A percentile compares a stretch with the other conserved stretches of the same genome.
Evolutionary conservation across 2,797 vertebrate species (phyloP).

Genomic region (Graptemys geographica): DNA sequence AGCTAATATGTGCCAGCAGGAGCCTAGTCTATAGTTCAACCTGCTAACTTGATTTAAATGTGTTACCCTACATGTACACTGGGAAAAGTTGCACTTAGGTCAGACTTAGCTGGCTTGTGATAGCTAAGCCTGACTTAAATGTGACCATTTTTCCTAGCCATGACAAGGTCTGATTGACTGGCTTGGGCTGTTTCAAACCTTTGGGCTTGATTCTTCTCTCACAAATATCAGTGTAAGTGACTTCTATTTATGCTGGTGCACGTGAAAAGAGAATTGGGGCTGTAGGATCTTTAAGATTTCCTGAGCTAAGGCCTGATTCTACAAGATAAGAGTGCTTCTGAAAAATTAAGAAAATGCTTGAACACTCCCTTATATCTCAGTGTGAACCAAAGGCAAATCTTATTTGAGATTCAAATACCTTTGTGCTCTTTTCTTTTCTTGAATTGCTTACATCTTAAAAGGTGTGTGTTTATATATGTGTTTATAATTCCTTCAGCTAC

Average conservation of each 20-base stretch:
- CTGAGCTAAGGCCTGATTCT: not conserved
- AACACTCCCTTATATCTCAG: not conserved
- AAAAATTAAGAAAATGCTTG: not conserved
- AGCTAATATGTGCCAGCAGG: accelerated
- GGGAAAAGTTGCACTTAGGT: not conserved
- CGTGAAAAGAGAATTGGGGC: not conserved
- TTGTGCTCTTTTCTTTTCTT: not conserved
- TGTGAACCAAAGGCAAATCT: not conserved
- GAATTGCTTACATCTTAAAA: not conserved
- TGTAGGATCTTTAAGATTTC: accelerated
- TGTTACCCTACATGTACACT: not conserved
- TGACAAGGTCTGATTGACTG: not conserved
- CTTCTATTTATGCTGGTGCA: accelerated
- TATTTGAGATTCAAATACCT: not conserved
- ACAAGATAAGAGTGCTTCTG: not conserved
- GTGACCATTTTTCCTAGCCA: not conserved
- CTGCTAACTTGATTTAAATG: not conserved
- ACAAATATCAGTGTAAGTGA: not conserved
- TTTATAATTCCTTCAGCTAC: not conserved
- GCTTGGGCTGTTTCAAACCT: not conserved
- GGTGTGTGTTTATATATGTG: not conserved
- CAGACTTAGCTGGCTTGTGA: not conserved
- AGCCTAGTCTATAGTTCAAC: not conserved
- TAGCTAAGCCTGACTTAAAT: not conserved
- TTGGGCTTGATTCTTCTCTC: not conserved